Base-by-base conservation (phyloP, 2,113 vertebrate species). In the Neolamprologus fasciatus region DNA sequence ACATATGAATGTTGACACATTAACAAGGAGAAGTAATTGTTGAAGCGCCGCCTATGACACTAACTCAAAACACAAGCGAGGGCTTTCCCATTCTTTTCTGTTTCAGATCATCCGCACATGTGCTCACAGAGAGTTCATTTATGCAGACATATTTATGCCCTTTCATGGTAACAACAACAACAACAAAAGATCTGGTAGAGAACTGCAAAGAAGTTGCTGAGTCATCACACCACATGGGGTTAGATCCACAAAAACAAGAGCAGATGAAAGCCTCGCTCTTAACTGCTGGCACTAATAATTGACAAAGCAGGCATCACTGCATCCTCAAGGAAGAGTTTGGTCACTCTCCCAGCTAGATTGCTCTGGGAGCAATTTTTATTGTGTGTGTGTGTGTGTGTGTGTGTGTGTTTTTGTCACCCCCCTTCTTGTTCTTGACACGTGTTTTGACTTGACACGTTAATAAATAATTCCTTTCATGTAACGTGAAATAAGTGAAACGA, bases 41-140 rank as follows among this genome's bases (percentile, higher is more conserved):
- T 55, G 31, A 86, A 85, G 4, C 33, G 13, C 68, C 50, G 68
- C 37, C 71, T 88, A 66, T 37, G 84, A 28, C 50, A 66, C 80
- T 87, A 85, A 89, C 28, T 81, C 81, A 90, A 84, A 85, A 78
- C 84, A 90, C 78, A 80, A 86, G 42, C 21, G 6, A 87, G 84
- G 87, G 84, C 12, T 81, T 87, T 66, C 73, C 79, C 63, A 45
- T 63, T 90, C 42, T 7, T 45, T 86, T 79, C 37, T 84, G 88
- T 83, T 94, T 87, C 57, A 71, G 17, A 92, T 92, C 87, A 90
- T 88, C 86, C 17, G 80, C 87, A 89, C 87, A 91, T 92, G 88
- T 89, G 71, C 23, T 16, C 58, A 23, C 73, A 80, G 17, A 51
- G 73, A 78, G 9, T 51, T 51, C 45, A 78, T 51, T 78, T 78